Evolutionary conservation across 2,797 vertebrate species (phyloP).

Genomic region (Poeciliopsis turneri): DNA sequence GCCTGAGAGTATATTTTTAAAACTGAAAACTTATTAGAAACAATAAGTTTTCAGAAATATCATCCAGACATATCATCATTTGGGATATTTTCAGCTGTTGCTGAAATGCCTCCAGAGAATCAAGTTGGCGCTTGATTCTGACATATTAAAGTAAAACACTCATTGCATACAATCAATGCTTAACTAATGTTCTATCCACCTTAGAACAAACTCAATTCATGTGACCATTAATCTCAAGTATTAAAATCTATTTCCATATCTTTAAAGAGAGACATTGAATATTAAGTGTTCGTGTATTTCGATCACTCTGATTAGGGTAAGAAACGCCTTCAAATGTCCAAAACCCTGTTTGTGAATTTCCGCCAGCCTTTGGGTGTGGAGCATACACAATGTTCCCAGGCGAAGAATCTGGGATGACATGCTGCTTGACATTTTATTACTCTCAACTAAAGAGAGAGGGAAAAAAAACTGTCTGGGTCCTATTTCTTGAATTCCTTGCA

Average conservation of each 20-base stretch:
- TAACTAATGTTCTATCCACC: neutral
- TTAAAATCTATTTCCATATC: slow-evolving; percentile 37
- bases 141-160: neutral
- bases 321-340: slow-evolving; percentile 30
- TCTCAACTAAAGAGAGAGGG: slow-evolving; percentile 24
- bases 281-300: slow-evolving; percentile 23
- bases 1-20: neutral
- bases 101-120: too few species aligned
- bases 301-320: slow-evolving; percentile 18
- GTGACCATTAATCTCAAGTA: neutral
- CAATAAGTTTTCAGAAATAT: too few species aligned
- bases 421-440: slow-evolving; percentile 25
- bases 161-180: neutral
- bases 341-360: slow-evolving; percentile 39
- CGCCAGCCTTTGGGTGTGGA: slow-evolving; percentile 46
- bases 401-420: slow-evolving; percentile 17
- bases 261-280: slow-evolving; percentile 25
- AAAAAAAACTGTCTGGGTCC: slow-evolving; percentile 24
- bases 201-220: neutral
- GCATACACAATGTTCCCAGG: slow-evolving; percentile 30
- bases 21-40: neutral
- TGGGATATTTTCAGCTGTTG: neutral
- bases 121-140: neutral
- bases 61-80: neutral
- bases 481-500: slow-evolving; percentile 40